Evolutionary conservation across 2,888 invertebrate genomes (phyloP).

Genomic region (Nebria salina): DNA sequence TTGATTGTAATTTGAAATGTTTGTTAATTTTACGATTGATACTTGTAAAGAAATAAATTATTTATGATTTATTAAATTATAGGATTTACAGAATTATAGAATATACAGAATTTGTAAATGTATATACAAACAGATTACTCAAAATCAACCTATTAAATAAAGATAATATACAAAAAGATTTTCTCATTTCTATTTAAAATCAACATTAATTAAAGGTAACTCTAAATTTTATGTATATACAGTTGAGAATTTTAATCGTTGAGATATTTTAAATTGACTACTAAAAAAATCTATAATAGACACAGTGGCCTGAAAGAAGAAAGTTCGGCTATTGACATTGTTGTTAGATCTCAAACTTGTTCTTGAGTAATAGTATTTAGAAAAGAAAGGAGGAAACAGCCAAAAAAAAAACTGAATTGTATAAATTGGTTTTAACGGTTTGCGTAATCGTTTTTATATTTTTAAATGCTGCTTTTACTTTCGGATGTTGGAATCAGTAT

Average conservation of each 20-base stretch:
- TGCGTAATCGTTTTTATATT: constrained; percentile 10
- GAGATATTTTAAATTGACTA: not conserved
- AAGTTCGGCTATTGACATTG: not conserved
- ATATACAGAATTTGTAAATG: too few relatives aligned
- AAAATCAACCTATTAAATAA: too few relatives aligned
- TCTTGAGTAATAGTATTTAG: not conserved
- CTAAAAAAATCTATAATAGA: not conserved
- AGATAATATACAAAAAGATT: too few relatives aligned
- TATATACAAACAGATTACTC: too few relatives aligned
- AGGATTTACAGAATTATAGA: too few relatives aligned
- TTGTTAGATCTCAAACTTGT: not conserved
- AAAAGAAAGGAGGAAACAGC: constrained; percentile 28
- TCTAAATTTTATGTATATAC: too few relatives aligned
- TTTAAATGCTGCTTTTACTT: not conserved
- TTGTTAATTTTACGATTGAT: too few relatives aligned
- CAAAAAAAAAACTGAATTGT: not conserved
- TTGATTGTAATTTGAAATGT: too few relatives aligned
- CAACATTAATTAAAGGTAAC: too few relatives aligned
- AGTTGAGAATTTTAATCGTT: not conserved
- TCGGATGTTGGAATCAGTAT: not conserved
- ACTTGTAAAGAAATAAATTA: too few relatives aligned
- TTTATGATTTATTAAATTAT: too few relatives aligned
- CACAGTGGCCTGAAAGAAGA: not conserved
- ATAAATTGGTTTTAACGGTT: not conserved
- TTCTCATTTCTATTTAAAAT: too few relatives aligned